Conservation (phyloP, 2,113 vertebrate genomes). For the Callorhinus ursinus region DNA sequence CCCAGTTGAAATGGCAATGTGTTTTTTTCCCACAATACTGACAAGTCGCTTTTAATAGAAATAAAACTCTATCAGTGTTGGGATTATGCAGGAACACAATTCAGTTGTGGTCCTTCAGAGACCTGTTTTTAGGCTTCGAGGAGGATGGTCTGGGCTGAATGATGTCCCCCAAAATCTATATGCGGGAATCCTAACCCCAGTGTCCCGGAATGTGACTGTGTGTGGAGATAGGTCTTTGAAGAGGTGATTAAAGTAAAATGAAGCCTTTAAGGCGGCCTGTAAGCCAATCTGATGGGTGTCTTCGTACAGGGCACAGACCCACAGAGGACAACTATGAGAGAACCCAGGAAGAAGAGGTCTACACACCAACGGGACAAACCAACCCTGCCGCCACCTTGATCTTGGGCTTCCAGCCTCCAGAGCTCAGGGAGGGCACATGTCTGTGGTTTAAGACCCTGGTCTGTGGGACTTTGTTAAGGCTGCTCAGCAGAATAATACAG, state of each 20-base stretch:
- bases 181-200: not conserved
- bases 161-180: not conserved
- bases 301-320: not conserved
- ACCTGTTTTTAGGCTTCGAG: too few species aligned
- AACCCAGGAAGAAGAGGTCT: fast-evolving
- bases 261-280: fast-evolving
- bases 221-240: not conserved
- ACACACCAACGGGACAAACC: fast-evolving
- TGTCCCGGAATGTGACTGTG: fast-evolving
- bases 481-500: fast-evolving
- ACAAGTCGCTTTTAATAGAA: not conserved
- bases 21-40: not conserved
- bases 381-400: fast-evolving
- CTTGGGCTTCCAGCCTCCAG: not conserved
- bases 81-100: not conserved
- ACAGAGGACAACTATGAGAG: fast-evolving
- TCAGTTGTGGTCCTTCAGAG: not conserved
- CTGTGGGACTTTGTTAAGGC: not conserved
- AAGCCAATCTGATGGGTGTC: fast-evolving
- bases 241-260: not conserved
- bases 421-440: fast-evolving
- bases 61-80: fast-evolving
- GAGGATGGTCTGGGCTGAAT: not conserved
- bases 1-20: fast-evolving
- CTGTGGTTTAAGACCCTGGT: fast-evolving